phyloP scores from a whole-genome alignment of 2,797 vertebrate species.

The Falco cherrug region DNA sequence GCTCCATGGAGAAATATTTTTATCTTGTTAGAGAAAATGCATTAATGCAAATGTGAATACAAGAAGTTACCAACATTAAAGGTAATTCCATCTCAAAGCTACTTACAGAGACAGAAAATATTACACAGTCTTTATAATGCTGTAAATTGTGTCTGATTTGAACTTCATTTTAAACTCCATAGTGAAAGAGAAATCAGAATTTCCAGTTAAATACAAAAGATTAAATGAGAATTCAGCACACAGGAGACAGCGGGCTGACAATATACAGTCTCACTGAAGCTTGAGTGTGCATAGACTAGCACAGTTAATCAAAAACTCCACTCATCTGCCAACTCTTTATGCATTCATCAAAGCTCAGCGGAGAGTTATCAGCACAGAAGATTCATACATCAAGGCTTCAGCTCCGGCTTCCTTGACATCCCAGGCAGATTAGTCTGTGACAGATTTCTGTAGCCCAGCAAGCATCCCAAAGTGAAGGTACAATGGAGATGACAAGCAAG shows the following conservation, averaged over 20 bases:
- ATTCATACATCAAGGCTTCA: constrained; percentile 64
- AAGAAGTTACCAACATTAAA: constrained; percentile 63
- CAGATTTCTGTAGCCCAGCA: constrained; percentile 51
- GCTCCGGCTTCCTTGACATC: constrained; percentile 54
- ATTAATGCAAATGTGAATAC: constrained; percentile 66
- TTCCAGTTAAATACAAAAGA: constrained; percentile 65
- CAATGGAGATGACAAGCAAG: constrained; percentile 42
- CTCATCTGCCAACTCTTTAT: constrained; percentile 64
- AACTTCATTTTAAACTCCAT: constrained; percentile 67
- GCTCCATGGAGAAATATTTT: constrained; percentile 24
- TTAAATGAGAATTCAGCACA: constrained; percentile 67
- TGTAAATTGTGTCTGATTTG: constrained; percentile 65
- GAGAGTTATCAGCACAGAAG: constrained; percentile 59
- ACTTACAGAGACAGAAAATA: constrained; percentile 60
- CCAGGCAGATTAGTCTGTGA: constrained; percentile 59
- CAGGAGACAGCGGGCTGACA: constrained; percentile 66
- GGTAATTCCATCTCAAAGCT: constrained; percentile 63
- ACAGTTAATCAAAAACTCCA: constrained; percentile 69
- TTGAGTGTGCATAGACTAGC: constrained; percentile 53
- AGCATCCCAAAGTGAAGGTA: constrained; percentile 22
- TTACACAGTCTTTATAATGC: constrained; percentile 41
- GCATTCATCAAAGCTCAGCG: constrained; percentile 69
- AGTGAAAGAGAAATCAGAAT: constrained; percentile 48
- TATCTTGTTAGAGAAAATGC: constrained; percentile 55
- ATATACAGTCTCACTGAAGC: constrained; percentile 48